Base-by-base conservation (phyloP, 2,888 invertebrate genomes). In the Caradrina kadenii region DNA sequence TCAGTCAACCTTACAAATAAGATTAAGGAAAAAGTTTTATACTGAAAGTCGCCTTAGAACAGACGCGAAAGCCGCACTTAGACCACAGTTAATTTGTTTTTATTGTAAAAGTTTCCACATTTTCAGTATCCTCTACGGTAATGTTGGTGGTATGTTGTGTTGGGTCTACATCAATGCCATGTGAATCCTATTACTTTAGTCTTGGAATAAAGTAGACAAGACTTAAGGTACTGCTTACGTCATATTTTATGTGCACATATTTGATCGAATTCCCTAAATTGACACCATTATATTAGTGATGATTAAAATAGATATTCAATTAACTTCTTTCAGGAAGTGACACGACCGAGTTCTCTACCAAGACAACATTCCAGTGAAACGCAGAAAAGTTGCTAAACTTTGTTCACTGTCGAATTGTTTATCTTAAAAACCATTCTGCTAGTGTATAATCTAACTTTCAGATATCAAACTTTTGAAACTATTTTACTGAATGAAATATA, bases 91-190 rank as follows among this genome's bases (percentile, higher is more conserved):
- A 92, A 93, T 93, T 94, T 92, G 91, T 91, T 94, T 95, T 95
- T 93, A 95, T 94, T 89, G 92, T 90, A 62, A 90, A 95, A 95
- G 88, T 94, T 95, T 91, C 63, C 79, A 90, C 92, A 92, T 93
- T 93, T 89, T 86, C 86, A 87, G 87, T 88, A 89, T 90, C 86
- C 86, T 89, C 85, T 83, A 87, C 85, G 82, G 87, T 89, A 88
- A 88, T 85, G 84, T 83, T 72, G 76, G 83, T 79, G 82, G 83
- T 84, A 79, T 79, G 83, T 82, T 83, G 79, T 79, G 73, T 76
- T 75, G 76, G 61, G 69, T 81, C 78, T 82, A 80, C 79, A 75
- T 80, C 81, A 73, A 80, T 80, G 73, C 70, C 80, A 77, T 72
- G 62, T 71, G 68, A 76, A 76, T 70, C 69, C 56, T 69, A 61